A percentile compares a stretch with the other conserved stretches of the same genome.
These are phyloP conservation scores for Drosophila tani DNA, from an alignment of 1,140 invertebrate species.

Conservation along the genomic window DNA sequence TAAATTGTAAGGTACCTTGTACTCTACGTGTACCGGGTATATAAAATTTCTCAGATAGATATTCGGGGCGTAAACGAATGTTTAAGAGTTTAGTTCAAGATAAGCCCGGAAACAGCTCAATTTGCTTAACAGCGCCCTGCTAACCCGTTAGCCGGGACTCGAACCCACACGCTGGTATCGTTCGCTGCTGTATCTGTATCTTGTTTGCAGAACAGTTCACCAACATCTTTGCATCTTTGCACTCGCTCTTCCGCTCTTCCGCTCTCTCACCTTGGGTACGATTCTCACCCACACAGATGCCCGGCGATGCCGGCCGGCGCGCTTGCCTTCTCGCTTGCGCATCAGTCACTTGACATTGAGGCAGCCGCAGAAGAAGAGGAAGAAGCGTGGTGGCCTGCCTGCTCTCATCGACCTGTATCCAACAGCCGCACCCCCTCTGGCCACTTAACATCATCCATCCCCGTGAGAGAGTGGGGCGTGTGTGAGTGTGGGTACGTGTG, in stretches of 20 bases:
- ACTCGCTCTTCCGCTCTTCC: conserved; percentile 37
- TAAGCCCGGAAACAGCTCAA: too few relatives aligned
- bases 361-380: conserved; percentile 19
- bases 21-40: too few relatives aligned
- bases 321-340: conserved; percentile 55
- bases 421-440: conserved; percentile 8
- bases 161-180: conserved; percentile 25
- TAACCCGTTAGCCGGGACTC: conserved; percentile 43
- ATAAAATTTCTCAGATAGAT: too few relatives aligned
- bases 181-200: conserved; percentile 33
- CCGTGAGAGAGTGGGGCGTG: conserved; percentile 8
- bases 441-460: conserved; percentile 16
- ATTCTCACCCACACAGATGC: conserved; percentile 15
- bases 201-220: conserved; percentile 36
- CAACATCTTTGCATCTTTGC: conserved; percentile 35
- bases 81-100: too few relatives aligned
- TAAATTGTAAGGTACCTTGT: too few relatives aligned
- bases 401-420: conserved; percentile 40
- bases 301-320: conserved; percentile 68
- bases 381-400: conserved; percentile 16
- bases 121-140: conserved; percentile 2
- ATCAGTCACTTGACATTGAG: conserved; percentile 72
- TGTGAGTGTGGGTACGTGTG: conserved; percentile 23
- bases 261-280: conserved; percentile 24
- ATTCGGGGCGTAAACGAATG: too few relatives aligned